phyloP scores from a whole-genome alignment of 2,113 vertebrate species.

The Cheirogaleus medius region DNA sequence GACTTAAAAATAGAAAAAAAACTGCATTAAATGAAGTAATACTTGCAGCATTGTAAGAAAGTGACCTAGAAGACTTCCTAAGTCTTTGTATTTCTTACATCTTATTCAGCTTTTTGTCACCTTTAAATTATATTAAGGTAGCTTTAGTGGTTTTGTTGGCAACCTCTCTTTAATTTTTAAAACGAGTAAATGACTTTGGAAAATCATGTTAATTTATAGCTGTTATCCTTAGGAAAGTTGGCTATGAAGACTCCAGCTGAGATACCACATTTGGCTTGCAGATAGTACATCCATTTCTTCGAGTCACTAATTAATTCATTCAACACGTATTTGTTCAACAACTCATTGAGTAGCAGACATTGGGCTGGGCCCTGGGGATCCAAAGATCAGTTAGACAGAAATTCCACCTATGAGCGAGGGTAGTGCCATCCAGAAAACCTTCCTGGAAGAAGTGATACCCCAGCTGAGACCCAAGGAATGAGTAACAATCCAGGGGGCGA shows the following conservation, averaged over 20 bases:
- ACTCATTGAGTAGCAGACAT: neutral
- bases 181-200: neutral
- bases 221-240: neutral
- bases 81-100: neutral
- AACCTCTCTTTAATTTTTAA: neutral
- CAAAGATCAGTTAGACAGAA: neutral
- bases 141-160: constrained; percentile 8
- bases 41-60: neutral
- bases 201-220: neutral
- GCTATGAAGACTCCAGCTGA: neutral
- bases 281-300: neutral
- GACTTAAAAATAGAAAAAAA: neutral
- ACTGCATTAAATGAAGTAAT: neutral
- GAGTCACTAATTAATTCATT: constrained; percentile 10
- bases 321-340: constrained; percentile 16
- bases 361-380: neutral
- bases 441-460: neutral
- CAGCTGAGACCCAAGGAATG: neutral
- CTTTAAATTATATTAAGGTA: constrained; percentile 3
- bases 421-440: neutral
- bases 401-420: neutral
- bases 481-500: neutral
- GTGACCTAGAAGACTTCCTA: no score
- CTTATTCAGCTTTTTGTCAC: neutral
- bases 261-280: neutral